Evolutionary conservation across 1,140 invertebrate genomes (phyloP).

Genomic region (Cardiocondyla obscurior): DNA sequence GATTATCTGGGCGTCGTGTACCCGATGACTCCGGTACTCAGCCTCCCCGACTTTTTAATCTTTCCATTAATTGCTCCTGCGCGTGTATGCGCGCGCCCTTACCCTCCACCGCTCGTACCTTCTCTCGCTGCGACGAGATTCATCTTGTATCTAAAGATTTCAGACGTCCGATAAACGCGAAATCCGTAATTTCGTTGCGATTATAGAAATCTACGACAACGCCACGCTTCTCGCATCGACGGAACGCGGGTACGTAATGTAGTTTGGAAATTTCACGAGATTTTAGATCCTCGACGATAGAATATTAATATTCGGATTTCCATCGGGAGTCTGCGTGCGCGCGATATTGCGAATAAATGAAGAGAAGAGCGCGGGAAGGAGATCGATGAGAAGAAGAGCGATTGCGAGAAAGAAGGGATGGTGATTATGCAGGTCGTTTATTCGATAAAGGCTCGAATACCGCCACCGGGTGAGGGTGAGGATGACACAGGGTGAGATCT

Average conservation of each 20-base stretch:
- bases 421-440: slow-evolving; percentile 80
- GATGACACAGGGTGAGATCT: slow-evolving; percentile 73
- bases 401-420: slow-evolving; percentile 64
- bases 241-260: not conserved
- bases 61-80: slow-evolving; percentile 72
- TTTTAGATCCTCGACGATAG: not conserved
- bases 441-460: slow-evolving; percentile 78
- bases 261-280: not conserved
- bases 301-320: slow-evolving; percentile 50
- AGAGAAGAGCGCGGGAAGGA: slow-evolving; percentile 51
- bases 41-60: slow-evolving; percentile 67
- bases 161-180: not conserved
- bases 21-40: slow-evolving; percentile 39
- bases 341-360: slow-evolving; percentile 60
- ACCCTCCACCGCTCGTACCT: slow-evolving; percentile 7
- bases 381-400: slow-evolving; percentile 62
- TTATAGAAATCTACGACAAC: not conserved
- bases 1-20: slow-evolving; percentile 26
- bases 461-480: slow-evolving; percentile 46
- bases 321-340: slow-evolving; percentile 42
- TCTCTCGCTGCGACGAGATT: not conserved
- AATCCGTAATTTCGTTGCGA: not conserved
- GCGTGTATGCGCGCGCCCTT: not conserved
- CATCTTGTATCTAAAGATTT: slow-evolving; percentile 1
- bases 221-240: not conserved